Evolutionary conservation across 2,888 invertebrate species (phyloP).

Genomic region (Agonopterix alstromeriana): DNA sequence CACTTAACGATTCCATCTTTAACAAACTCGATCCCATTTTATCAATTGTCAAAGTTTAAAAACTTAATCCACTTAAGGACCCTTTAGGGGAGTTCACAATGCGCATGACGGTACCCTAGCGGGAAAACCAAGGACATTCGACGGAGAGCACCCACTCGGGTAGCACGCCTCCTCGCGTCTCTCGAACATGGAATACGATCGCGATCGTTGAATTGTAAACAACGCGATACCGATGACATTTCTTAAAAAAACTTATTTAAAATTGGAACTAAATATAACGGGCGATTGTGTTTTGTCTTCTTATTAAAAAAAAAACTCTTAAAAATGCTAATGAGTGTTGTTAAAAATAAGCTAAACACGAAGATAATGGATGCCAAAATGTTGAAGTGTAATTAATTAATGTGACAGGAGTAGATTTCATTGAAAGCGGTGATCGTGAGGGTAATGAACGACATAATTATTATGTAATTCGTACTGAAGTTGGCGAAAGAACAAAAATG

Average conservation of each 20-base stretch:
- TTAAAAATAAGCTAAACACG: not conserved
- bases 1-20: conserved; percentile 55
- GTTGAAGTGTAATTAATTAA: conserved; percentile 18
- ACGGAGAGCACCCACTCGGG: conserved; percentile 34
- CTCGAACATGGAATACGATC: conserved; percentile 42
- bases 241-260: conserved; percentile 5
- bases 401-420: conserved; percentile 33
- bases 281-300: not conserved
- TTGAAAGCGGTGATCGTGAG: conserved; percentile 6
- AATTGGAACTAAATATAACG: conserved; percentile 8
- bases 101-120: conserved; percentile 68
- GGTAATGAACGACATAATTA: conserved; percentile 12
- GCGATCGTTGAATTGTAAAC: conserved; percentile 49
- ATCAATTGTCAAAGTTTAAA: conserved; percentile 74
- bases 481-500: conserved; percentile 44
- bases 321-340: conserved; percentile 3
- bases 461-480: conserved; percentile 30
- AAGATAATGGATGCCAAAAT: not conserved
- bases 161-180: conserved; percentile 32
- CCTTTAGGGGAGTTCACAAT: conserved; percentile 57
- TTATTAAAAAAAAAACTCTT: not conserved
- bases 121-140: conserved; percentile 68
- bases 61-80: conserved; percentile 73
- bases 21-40: conserved; percentile 67
- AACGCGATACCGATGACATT: conserved; percentile 17